Conservation (phyloP, 1,140 invertebrate species). For the Lanistes nyassanus region DNA sequence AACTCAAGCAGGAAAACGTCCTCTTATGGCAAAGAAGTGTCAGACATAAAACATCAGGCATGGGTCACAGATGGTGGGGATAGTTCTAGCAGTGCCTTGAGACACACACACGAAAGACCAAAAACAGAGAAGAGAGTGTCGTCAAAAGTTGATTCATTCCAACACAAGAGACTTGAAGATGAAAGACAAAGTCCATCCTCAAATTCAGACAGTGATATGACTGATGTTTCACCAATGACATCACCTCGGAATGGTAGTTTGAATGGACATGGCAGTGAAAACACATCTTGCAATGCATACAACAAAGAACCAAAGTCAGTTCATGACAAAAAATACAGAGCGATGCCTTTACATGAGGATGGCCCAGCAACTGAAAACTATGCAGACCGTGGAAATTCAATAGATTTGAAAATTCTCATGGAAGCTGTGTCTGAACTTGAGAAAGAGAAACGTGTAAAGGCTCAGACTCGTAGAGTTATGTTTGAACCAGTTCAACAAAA, state of each 20-base stretch:
- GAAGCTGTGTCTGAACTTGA: slow-evolving; percentile 63
- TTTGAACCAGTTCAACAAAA: slow-evolving; percentile 49
- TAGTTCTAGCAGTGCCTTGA: not conserved
- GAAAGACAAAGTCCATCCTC: slow-evolving; percentile 1
- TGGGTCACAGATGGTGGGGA: slow-evolving; percentile 14
- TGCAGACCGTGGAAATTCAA: slow-evolving; percentile 37
- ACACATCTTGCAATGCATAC: not conserved
- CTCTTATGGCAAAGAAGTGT: slow-evolving; percentile 5
- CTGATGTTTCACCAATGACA: slow-evolving; percentile 61
- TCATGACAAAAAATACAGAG: slow-evolving; percentile 2
- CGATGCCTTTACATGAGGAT: slow-evolving; percentile 7
- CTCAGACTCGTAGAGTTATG: slow-evolving; percentile 54
- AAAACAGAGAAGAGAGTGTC: slow-evolving; percentile 29
- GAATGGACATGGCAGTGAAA: slow-evolving; percentile 5
- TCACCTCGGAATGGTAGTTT: slow-evolving; percentile 43
- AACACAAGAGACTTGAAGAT: not conserved
- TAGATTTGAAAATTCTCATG: slow-evolving; percentile 62
- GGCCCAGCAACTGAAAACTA: not conserved
- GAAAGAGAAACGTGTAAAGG: slow-evolving; percentile 49
- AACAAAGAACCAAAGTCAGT: not conserved
- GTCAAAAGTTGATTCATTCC: not conserved
- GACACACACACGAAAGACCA: slow-evolving; percentile 27
- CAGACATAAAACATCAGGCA: slow-evolving; percentile 5
- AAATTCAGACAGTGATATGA: slow-evolving; percentile 59
- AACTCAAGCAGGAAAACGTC: not conserved